phyloP scores from a whole-genome alignment of 1,140 invertebrate species.

The Drosophila eugracilis region DNA sequence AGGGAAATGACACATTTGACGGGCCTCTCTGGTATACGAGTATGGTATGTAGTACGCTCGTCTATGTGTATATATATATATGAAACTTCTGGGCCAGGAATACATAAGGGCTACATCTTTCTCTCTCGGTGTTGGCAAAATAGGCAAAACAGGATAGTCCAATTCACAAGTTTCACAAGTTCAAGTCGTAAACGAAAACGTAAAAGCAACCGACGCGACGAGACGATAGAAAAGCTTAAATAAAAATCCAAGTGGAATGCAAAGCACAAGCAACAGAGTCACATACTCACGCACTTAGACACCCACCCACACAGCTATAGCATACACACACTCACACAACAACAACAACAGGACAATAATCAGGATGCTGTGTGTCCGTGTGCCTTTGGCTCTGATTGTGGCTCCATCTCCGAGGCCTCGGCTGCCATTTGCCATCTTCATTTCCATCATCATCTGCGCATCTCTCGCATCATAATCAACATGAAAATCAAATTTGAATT shows the following conservation, averaged over 20 bases:
- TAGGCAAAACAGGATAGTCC: slow-evolving; percentile 22
- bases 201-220: slow-evolving; percentile 19
- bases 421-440: slow-evolving; percentile 73
- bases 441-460: slow-evolving; percentile 74
- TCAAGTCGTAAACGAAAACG: slow-evolving; percentile 63
- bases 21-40: background rate
- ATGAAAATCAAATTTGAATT: slow-evolving; percentile 83
- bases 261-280: slow-evolving; percentile 46
- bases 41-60: no score
- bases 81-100: slow-evolving; percentile 26
- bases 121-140: background rate
- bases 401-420: slow-evolving; percentile 27
- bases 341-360: slow-evolving; percentile 22
- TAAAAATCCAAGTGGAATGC: slow-evolving; percentile 59
- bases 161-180: slow-evolving; percentile 55
- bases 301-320: slow-evolving; percentile 3
- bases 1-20: slow-evolving; percentile 2
- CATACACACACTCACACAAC: slow-evolving; percentile 4
- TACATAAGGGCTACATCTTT: slow-evolving; percentile 31
- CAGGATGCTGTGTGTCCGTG: slow-evolving; percentile 17
- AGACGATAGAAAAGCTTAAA: slow-evolving; percentile 50
- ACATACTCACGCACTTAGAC: background rate
- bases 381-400: slow-evolving; percentile 39
- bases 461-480: slow-evolving; percentile 77
- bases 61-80: background rate